Evolutionary conservation across 2,113 vertebrate species (phyloP).

Genomic region (Tragelaphus strepsiceros): DNA sequence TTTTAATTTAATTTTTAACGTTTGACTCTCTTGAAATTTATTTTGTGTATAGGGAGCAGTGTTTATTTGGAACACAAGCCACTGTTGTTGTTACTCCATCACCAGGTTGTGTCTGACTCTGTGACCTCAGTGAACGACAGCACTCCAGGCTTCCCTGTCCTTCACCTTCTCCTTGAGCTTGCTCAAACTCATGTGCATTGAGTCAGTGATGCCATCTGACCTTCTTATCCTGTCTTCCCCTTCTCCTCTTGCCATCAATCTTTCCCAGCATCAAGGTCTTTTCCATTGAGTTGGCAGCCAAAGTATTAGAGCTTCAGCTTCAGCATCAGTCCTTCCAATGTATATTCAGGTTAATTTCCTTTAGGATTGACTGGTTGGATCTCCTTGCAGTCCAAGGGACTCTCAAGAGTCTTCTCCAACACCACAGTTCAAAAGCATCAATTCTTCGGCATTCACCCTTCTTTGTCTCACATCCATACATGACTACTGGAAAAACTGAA

Average conservation of each 20-base stretch:
- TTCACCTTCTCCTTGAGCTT: not conserved
- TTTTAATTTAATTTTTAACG: slow-evolving; percentile 15
- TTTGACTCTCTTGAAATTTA: not conserved
- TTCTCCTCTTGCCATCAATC: not conserved
- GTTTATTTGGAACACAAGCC: not conserved
- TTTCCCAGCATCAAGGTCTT: not conserved
- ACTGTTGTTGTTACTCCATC: not conserved
- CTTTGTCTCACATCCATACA: not conserved
- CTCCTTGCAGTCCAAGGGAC: not conserved
- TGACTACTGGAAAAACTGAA: not conserved
- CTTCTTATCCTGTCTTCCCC: not conserved
- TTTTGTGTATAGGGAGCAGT: not conserved
- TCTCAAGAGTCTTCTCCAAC: not conserved
- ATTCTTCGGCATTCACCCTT: not conserved
- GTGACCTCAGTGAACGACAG: not conserved
- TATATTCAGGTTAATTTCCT: not conserved
- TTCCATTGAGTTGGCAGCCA: not conserved
- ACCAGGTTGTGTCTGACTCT: not conserved
- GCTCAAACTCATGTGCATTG: not conserved
- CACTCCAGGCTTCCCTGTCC: not conserved
- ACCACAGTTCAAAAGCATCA: not conserved
- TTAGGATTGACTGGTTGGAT: not conserved
- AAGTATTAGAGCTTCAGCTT: not conserved
- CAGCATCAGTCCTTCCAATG: not conserved
- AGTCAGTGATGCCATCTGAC: not conserved